These are phyloP conservation scores for Donacobius atricapilla DNA, from an alignment of 2,113 vertebrate species.

Conservation along the genomic window DNA sequence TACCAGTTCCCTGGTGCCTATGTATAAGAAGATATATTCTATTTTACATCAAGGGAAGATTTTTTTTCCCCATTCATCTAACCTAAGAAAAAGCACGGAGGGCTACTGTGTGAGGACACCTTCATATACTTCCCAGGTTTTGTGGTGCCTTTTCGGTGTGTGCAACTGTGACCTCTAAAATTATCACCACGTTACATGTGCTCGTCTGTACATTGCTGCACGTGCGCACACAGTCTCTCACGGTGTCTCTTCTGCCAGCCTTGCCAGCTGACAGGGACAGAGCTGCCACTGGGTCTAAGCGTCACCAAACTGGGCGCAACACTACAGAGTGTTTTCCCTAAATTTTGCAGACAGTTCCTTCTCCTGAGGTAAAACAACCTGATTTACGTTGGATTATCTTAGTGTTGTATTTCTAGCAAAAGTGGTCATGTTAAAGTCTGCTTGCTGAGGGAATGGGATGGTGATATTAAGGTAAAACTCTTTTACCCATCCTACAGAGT, in stretches of 20 bases:
- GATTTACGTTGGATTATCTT: neutral
- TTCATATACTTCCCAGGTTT: neutral
- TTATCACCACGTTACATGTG: rapidly evolving
- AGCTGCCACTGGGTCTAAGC: neutral
- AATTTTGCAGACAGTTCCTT: neutral
- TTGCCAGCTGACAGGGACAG: neutral
- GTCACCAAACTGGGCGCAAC: neutral
- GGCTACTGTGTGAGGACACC: neutral
- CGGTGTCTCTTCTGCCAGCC: neutral
- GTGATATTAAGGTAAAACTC: neutral
- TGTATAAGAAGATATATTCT: neutral
- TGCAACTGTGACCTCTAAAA: neutral
- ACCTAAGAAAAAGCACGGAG: neutral
- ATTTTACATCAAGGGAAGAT: neutral
- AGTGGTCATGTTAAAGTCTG: rapidly evolving
- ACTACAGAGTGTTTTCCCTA: neutral
- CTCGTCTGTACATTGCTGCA: neutral
- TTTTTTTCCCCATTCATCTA: neutral
- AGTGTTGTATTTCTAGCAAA: neutral
- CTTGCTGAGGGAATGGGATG: neutral
- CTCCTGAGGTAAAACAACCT: neutral
- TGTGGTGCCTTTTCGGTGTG: neutral
- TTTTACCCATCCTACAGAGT: neutral
- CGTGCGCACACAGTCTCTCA: neutral
- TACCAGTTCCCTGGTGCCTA: neutral